Evolutionary conservation across 2,797 vertebrate species (phyloP).

Genomic region (Acanthornis magna): DNA sequence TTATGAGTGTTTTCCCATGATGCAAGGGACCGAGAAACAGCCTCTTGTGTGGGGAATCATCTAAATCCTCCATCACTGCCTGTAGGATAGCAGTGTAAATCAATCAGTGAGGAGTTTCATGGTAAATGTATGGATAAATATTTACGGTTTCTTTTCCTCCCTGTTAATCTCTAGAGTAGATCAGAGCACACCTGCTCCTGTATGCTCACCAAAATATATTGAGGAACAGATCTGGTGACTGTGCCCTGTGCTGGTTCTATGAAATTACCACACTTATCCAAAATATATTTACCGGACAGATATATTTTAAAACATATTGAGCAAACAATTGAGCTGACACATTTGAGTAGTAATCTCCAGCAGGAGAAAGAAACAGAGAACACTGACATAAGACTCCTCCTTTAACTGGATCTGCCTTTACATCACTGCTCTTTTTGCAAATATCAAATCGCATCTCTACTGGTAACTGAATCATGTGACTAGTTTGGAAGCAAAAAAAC

Average conservation of each 20-base stretch:
- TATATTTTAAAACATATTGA: background rate
- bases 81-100: background rate
- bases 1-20: background rate
- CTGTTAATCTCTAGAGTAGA: background rate
- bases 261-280: background rate
- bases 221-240: background rate
- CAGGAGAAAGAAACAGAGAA: background rate
- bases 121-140: background rate
- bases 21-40: background rate
- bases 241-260: background rate
- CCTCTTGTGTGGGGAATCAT: background rate
- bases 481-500: background rate
- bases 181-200: background rate
- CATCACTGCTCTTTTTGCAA: background rate
- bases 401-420: background rate
- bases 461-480: background rate
- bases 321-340: background rate
- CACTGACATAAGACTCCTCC: background rate
- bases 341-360: background rate
- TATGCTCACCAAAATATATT: background rate
- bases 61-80: background rate
- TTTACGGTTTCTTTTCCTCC: accelerated
- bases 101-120: background rate
- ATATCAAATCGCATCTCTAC: background rate
- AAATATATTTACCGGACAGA: background rate